Evolutionary conservation across 2,888 invertebrate species (phyloP).

Genomic region (Drosophila nr. perissopoda): DNA sequence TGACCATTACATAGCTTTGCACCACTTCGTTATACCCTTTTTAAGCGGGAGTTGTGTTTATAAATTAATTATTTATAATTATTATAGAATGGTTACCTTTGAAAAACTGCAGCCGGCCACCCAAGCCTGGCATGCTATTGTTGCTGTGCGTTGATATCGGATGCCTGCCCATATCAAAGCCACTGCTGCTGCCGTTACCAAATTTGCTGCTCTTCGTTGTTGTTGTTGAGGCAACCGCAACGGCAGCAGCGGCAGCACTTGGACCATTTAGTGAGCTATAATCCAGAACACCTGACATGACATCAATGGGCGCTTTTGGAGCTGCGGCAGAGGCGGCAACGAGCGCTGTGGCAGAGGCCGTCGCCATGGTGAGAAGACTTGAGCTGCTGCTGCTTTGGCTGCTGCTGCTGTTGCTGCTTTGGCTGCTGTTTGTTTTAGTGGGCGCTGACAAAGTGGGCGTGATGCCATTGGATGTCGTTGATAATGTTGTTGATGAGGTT

Average conservation of each 20-base stretch:
- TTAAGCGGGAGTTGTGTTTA: background rate
- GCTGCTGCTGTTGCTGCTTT: conserved; percentile 46
- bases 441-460: conserved; percentile 50
- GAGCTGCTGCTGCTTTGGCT: conserved; percentile 49
- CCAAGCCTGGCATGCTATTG: conserved; percentile 69
- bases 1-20: background rate
- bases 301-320: conserved; percentile 59
- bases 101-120: conserved; percentile 85
- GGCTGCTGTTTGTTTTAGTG: conserved; percentile 43
- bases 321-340: conserved; percentile 56
- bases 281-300: conserved; percentile 76
- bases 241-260: conserved; percentile 28
- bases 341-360: conserved; percentile 64
- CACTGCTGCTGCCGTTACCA: conserved; percentile 45
- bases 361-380: conserved; percentile 58
- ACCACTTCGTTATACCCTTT: background rate
- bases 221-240: conserved; percentile 43
- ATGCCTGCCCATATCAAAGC: conserved; percentile 80
- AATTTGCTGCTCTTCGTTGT: conserved; percentile 54
- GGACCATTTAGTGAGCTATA: conserved; percentile 68
- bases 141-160: conserved; percentile 73
- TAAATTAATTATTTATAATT: background rate
- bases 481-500: conserved; percentile 35
- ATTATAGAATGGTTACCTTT: conserved; percentile 71
- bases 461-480: conserved; percentile 67